Base-by-base conservation (phyloP, 1,140 invertebrate species). In the Delia radicum region DNA sequence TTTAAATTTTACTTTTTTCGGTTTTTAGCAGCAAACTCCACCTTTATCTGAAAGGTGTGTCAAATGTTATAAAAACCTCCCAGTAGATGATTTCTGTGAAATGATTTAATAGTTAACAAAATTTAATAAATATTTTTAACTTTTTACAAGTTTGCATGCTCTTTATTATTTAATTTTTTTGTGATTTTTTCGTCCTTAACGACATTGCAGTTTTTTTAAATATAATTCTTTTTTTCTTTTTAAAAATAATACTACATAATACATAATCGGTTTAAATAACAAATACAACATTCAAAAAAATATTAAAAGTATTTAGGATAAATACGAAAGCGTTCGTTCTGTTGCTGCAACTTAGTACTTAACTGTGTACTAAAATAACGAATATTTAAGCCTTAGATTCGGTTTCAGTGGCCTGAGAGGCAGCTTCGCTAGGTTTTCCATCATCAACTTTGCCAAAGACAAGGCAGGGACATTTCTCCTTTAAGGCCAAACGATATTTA, bases 401-500 rank as follows among this genome's bases (percentile, higher is more conserved):
- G 73, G 82, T n/a, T n/a, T n/a, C n/a, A n/a, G 84, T 85, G 48
- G 82, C 88, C 75, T 87, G 85, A 10, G 89, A 89, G 55, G 84
- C 81, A 62, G 87, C 84, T 80, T 89, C 89, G 75, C 87, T 88
- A 31, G 81, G 79, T 77, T 81, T 80, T 78, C 77, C 80, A 81
- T 84, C 82, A 74, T 83, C 75, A 48, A 84, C 82, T 74, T 83
- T 85, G 71, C 87, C 85, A 80, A 92, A 92, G 13, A 89, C 88
- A 79, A 93, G 86, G 76, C 89, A 91, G 77, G 93, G 93, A 86
- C 93, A 93, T 84, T 90, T 93, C 85, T 91, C 89, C 77, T 91
- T 88, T 48, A 94, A 86, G 61, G 92, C 93, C 77, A 90, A 87
- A 79, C 92, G 89, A 81, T 94, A 94, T 81, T 93, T 93, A 24